Evolutionary conservation across 2,113 vertebrate genomes (phyloP).

Genomic region (Catharus bicknelli): DNA sequence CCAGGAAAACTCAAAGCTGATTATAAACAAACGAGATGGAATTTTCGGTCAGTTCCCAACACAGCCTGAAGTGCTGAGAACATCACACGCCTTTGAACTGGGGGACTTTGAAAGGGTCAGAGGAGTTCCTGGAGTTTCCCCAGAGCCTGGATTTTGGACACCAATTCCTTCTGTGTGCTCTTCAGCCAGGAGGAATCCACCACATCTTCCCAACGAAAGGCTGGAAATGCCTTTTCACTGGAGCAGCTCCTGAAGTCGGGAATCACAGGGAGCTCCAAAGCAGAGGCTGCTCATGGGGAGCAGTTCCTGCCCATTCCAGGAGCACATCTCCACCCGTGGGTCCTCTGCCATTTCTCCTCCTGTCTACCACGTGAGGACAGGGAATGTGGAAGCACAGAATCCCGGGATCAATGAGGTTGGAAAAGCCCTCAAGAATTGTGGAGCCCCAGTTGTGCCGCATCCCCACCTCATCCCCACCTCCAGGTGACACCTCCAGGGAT

Average conservation of each 20-base stretch:
- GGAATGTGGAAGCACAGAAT: not conserved
- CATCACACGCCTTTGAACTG: not conserved
- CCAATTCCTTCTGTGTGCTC: not conserved
- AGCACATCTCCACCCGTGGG: not conserved
- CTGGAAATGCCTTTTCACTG: not conserved
- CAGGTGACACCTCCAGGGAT: not conserved
- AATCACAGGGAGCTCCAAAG: not conserved
- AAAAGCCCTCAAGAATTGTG: rapidly evolving
- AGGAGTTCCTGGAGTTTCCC: not conserved
- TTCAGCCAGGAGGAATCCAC: not conserved
- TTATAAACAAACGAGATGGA: not conserved
- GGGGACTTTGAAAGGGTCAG: not conserved
- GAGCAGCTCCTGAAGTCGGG: rapidly evolving
- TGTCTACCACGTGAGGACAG: not conserved
- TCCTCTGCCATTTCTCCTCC: not conserved
- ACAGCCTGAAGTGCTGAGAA: not conserved
- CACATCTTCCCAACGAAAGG: not conserved
- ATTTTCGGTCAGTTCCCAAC: not conserved
- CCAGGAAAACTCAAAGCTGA: not conserved
- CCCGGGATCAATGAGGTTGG: not conserved
- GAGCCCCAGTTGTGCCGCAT: rapidly evolving
- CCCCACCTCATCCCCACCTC: not conserved
- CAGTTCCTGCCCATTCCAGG: not conserved
- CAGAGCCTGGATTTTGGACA: not conserved
- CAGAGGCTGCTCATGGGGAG: not conserved